A percentile compares a stretch with the other conserved stretches of the same genome.
Conservation (phyloP, 2,797 vertebrate genomes). For the Girardinus metallicus region DNA sequence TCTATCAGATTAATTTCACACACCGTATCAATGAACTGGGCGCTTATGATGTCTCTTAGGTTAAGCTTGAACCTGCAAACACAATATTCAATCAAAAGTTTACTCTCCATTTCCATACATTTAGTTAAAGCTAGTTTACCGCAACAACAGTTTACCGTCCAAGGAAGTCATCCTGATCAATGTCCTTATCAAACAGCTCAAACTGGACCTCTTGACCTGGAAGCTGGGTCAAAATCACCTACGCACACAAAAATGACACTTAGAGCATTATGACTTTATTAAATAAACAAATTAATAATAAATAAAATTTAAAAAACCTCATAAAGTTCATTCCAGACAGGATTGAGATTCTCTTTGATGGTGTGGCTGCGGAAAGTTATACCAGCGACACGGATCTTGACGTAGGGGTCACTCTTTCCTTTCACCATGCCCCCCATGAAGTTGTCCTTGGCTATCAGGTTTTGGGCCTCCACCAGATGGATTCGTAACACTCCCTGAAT, state of each 20-base stretch:
- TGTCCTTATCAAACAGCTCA: conserved; percentile 92
- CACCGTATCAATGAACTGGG: conserved; percentile 87
- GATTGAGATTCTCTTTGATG: conserved; percentile 91
- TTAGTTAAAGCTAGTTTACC: background rate
- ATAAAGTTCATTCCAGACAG: conserved; percentile 91
- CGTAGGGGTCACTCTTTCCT: conserved; percentile 94
- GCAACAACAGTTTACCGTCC: conserved; percentile 85
- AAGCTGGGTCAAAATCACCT: conserved; percentile 88
- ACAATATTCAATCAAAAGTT: conserved; percentile 18
- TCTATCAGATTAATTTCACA: conserved; percentile 24
- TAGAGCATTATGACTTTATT: background rate
- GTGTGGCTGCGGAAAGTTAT: conserved; percentile 87
- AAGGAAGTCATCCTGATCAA: conserved; percentile 93
- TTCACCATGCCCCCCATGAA: conserved; percentile 91
- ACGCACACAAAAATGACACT: background rate
- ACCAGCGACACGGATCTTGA: conserved; percentile 88
- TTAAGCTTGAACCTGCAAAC: conserved; percentile 87
- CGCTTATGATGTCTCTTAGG: conserved; percentile 83
- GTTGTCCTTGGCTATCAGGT: conserved; percentile 92
- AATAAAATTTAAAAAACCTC: conserved; percentile 81
- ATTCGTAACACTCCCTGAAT: conserved; percentile 89
- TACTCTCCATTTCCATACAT: background rate
- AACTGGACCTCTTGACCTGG: conserved; percentile 93
- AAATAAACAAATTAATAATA: background rate
- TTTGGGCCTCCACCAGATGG: conserved; percentile 88